Evolutionary conservation across 1,140 invertebrate genomes (phyloP), one percentile per base, ranked within the genome.

Genomic region (Papilio glaucus): DNA sequence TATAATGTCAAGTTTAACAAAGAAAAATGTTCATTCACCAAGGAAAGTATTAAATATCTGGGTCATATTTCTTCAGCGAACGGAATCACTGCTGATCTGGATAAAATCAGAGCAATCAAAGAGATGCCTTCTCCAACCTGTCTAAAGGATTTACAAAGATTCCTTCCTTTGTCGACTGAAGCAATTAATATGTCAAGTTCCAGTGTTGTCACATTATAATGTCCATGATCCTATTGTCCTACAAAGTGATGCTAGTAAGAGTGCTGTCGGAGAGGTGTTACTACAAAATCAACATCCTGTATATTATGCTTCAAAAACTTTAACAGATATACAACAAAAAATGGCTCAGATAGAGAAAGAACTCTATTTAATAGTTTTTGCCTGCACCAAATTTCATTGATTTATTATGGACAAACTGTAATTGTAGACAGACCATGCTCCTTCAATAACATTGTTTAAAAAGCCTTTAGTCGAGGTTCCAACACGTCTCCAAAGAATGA

Each of bases 351-450:
- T 79, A 45, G 77, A 79, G 37, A 79, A 79, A 75, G 77, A 77
- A 42, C 67, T 79, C 12, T 79, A 71, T 67, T 37, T 75, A 1
- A 69, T 79, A 39, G 70, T 75, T 65, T 79, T 77, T 79, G 72
- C 38, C 6, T 78, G 77, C 37, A 45, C 26, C 15, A 39, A 60
- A 4, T 78, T 74, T 26, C 77, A 78, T 73, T 72, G 76, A 70
- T 78, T 63, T 45, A 76, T 74, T 93, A 88, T 73, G 80, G 87
- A 10, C 88, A 90, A 77, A 90, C 88, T 49, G 88, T 94, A 72
- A 93, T 71, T 53, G 61, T 79, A 24, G 41, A 75, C 65, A 18
- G 75, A 79, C 60, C 73, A 77, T 73, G 39, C 33, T 49, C 75
- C 78, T 26, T 72, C 77, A 72, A 73, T 73, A 42, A 75, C 73